A percentile compares a stretch with the other conserved stretches of the same genome.
phyloP scores from a whole-genome alignment of 2,888 invertebrate genomes.

The Melolontha melolontha region DNA sequence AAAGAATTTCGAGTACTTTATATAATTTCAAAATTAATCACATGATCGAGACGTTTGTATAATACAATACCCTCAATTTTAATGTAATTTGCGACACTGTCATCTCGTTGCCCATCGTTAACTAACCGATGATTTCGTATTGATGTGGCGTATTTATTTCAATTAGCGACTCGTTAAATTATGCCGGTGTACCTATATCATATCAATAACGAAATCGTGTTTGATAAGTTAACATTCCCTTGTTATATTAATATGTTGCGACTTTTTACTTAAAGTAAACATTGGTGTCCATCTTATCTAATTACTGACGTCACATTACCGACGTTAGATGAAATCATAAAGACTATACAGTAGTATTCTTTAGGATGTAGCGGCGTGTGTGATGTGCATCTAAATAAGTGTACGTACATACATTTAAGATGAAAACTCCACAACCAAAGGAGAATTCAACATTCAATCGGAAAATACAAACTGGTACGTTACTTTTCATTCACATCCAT shows the following conservation, averaged over 20 bases:
- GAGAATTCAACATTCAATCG: conserved; percentile 46
- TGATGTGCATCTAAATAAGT: background rate
- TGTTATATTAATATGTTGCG: too few species aligned
- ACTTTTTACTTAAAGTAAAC: too few species aligned
- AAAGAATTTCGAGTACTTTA: too few species aligned
- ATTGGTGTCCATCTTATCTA: conserved; percentile 14
- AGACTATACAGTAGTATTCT: background rate
- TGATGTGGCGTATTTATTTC: conserved; percentile 9
- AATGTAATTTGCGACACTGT: background rate
- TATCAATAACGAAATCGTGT: background rate
- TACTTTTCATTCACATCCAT: conserved; percentile 5
- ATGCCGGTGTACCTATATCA: too few species aligned
- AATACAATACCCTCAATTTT: background rate
- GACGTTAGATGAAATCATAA: background rate
- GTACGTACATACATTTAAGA: too few species aligned
- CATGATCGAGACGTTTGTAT: background rate
- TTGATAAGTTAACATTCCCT: background rate
- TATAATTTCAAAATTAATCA: background rate
- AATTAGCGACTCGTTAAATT: conserved; percentile 25
- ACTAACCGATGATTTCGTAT: conserved; percentile 11
- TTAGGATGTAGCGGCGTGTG: background rate
- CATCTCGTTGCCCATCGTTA: background rate
- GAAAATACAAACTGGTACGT: conserved; percentile 52
- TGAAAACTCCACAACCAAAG: too few species aligned
- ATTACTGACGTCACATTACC: background rate